phyloP scores from a whole-genome alignment of 2,888 invertebrate species.

The Escarpia spicata region DNA sequence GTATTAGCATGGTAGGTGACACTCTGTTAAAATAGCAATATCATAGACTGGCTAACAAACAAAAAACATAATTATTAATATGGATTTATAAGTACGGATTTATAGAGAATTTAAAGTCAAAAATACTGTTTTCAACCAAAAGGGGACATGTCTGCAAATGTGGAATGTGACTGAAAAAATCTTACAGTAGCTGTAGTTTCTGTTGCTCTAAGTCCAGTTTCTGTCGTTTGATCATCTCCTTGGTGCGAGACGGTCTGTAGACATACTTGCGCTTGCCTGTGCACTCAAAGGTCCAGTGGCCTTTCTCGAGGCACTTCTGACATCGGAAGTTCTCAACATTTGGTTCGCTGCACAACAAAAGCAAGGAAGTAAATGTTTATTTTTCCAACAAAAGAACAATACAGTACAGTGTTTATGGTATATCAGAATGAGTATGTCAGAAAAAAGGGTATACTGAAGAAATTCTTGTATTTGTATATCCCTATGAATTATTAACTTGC shows the following conservation, averaged over 20 bases:
- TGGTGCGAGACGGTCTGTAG: conserved; percentile 84
- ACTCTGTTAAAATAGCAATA: too few species aligned
- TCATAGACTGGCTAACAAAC: too few species aligned
- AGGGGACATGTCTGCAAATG: neutral
- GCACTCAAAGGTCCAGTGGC: conserved; percentile 96
- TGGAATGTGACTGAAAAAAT: conserved; percentile 23
- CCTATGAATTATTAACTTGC: too few species aligned
- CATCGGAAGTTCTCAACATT: conserved; percentile 71
- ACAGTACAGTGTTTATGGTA: too few species aligned
- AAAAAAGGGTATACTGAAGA: too few species aligned
- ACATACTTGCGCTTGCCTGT: conserved; percentile 88
- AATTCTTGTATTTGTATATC: too few species aligned
- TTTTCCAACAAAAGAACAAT: too few species aligned
- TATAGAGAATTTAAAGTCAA: neutral
- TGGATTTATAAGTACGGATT: too few species aligned
- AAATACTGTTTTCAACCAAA: neutral
- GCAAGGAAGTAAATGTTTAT: too few species aligned
- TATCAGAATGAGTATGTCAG: too few species aligned
- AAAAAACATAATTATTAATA: too few species aligned
- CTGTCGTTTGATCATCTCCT: conserved; percentile 78
- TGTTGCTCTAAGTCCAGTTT: conserved; percentile 71
- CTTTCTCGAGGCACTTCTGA: conserved; percentile 90
- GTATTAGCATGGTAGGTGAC: too few species aligned
- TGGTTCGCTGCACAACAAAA: conserved; percentile 36
- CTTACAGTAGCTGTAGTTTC: conserved; percentile 69